Conservation (phyloP, 2,113 vertebrate species). For the Tragelaphus strepsiceros region DNA sequence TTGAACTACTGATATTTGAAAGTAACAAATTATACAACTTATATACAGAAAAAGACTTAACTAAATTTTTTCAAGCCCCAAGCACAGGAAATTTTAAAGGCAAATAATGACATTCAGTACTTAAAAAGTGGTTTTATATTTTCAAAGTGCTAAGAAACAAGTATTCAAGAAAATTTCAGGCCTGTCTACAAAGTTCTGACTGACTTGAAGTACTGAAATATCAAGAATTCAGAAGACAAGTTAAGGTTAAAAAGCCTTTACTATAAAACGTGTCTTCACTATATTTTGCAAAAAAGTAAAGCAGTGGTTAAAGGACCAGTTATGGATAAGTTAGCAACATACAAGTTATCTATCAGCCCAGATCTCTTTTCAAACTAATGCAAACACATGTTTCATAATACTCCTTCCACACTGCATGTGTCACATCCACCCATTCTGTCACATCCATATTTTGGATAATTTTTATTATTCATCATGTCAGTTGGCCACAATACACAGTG, state of each 20-base stretch:
- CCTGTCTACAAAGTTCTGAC: background rate
- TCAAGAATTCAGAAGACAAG: background rate
- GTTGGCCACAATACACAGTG: background rate
- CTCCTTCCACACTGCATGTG: background rate
- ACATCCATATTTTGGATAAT: background rate
- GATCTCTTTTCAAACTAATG: background rate
- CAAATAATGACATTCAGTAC: conserved; percentile 20
- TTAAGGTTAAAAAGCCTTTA: background rate
- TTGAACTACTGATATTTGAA: conserved; percentile 8
- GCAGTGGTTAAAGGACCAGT: background rate
- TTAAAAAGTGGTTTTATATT: conserved; percentile 29
- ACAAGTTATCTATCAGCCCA: background rate
- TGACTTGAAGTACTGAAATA: background rate
- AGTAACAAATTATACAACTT: conserved; percentile 38
- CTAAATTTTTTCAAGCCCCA: conserved; percentile 17
- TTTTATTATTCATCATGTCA: background rate
- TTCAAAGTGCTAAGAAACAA: conserved; percentile 60
- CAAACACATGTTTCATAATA: background rate
- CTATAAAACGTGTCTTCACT: background rate
- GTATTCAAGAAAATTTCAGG: conserved; percentile 13
- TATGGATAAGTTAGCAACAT: background rate
- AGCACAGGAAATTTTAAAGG: conserved; percentile 20
- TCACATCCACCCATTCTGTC: background rate
- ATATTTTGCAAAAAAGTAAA: background rate
- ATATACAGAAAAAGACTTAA: conserved; percentile 28